A percentile compares a stretch with the other conserved stretches of the same genome.
phyloP scores from a whole-genome alignment of 1,140 invertebrate species.

The Epicauta chinensis region DNA sequence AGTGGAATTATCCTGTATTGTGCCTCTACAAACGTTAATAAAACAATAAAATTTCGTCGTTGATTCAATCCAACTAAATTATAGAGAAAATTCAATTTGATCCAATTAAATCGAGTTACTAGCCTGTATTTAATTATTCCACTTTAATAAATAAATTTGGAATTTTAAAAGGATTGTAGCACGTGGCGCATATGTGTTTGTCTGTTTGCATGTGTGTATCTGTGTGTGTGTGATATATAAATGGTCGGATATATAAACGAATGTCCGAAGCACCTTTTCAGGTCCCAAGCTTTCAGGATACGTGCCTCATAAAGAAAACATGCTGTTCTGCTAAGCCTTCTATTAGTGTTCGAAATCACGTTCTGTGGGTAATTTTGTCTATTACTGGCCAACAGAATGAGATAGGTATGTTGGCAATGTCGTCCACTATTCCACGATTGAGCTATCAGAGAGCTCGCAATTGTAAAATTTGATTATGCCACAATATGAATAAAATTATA shows the following conservation, averaged over 20 bases:
- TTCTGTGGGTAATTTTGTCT: slow-evolving; percentile 34
- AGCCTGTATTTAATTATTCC: neutral
- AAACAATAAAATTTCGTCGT: too few relatives aligned
- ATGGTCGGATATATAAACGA: neutral
- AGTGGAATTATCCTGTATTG: too few relatives aligned
- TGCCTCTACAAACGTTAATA: too few relatives aligned
- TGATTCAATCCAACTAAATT: too few relatives aligned
- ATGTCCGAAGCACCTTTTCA: slow-evolving; percentile 25
- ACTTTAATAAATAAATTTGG: slow-evolving; percentile 8
- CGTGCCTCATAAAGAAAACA: slow-evolving; percentile 41
- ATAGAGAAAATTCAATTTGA: too few relatives aligned
- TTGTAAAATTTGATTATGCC: too few relatives aligned
- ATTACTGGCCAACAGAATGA: slow-evolving; percentile 23
- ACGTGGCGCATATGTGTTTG: slow-evolving; percentile 4
- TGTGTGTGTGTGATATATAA: neutral
- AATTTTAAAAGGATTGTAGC: slow-evolving; percentile 9
- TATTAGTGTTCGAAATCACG: slow-evolving; percentile 39
- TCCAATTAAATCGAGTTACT: too few relatives aligned
- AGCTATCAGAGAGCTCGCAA: neutral
- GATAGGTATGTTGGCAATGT: neutral
- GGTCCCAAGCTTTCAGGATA: slow-evolving; percentile 25
- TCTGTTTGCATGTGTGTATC: too few relatives aligned
- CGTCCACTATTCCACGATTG: slow-evolving; percentile 7
- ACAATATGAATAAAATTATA: too few relatives aligned
- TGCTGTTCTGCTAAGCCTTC: slow-evolving; percentile 38